phyloP scores from a whole-genome alignment of 2,113 vertebrate species.

The Rhea pennata region DNA sequence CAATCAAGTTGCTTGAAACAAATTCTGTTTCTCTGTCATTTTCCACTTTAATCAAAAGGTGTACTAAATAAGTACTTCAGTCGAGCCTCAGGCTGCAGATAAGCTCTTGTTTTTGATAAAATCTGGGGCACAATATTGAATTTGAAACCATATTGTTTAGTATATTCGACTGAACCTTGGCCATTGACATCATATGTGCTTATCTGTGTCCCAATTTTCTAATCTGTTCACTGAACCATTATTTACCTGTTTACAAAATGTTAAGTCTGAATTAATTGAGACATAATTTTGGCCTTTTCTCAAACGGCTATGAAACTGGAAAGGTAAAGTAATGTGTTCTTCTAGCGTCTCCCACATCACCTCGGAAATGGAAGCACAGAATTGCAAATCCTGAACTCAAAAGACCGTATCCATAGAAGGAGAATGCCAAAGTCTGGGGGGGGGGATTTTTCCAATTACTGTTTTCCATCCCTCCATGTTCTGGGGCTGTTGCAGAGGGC shows the following conservation, averaged over 20 bases:
- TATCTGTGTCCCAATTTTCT: background rate
- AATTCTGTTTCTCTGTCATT: slow-evolving; percentile 23
- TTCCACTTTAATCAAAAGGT: slow-evolving; percentile 37
- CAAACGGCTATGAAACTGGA: background rate
- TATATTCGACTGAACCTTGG: background rate
- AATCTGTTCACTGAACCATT: background rate
- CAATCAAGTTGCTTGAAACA: background rate
- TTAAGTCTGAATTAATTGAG: background rate
- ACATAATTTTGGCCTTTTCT: background rate
- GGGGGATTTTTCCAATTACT: background rate
- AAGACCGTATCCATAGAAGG: background rate
- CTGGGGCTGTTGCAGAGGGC: background rate
- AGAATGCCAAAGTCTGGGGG: background rate
- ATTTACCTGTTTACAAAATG: background rate
- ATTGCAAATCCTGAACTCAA: background rate
- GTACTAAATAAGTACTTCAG: slow-evolving; percentile 15
- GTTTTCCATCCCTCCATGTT: rapidly evolving
- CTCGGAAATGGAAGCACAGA: background rate
- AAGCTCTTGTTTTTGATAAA: slow-evolving; percentile 17
- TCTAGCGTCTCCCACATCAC: rapidly evolving
- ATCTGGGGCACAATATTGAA: background rate
- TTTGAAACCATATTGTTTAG: background rate
- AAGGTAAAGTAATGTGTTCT: background rate
- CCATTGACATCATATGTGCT: background rate
- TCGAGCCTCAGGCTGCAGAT: background rate